These are phyloP conservation scores for Tupaia tana DNA, from an alignment of 2,113 vertebrate species.

Conservation along the genomic window DNA sequence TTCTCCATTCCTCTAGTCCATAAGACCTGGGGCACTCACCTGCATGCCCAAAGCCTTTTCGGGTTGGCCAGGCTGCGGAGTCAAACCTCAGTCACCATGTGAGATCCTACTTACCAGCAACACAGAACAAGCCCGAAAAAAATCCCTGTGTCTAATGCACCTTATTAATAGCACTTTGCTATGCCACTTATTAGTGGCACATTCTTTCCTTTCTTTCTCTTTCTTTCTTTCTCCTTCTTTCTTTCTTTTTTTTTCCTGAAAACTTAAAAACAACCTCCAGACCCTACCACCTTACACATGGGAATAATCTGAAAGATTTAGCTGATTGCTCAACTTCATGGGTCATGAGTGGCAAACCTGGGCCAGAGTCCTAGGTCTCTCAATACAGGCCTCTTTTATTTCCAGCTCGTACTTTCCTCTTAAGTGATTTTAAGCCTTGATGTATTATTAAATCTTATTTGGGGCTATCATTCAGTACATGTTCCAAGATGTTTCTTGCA, in stretches of 20 bases:
- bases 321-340: neutral
- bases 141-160: neutral
- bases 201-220: too few relatives aligned
- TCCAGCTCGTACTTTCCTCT: neutral
- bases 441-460: neutral
- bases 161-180: neutral
- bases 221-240: too few relatives aligned
- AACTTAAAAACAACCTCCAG: neutral
- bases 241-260: neutral
- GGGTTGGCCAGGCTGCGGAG: too few relatives aligned
- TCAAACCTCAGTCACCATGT: too few relatives aligned
- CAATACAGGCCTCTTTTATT: neutral
- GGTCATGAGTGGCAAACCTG: neutral
- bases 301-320: neutral
- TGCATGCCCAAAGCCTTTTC: too few relatives aligned
- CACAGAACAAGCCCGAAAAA: too few relatives aligned
- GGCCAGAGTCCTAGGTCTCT: too few relatives aligned
- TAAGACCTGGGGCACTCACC: too few relatives aligned
- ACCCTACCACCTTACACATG: neutral
- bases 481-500: neutral
- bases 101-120: too few relatives aligned
- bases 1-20: too few relatives aligned
- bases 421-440: slow-evolving; percentile 3
- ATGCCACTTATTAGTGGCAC: too few relatives aligned
- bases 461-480: neutral